phyloP scores from a whole-genome alignment of 2,888 invertebrate species.

The Lithophane semibrunnea region DNA sequence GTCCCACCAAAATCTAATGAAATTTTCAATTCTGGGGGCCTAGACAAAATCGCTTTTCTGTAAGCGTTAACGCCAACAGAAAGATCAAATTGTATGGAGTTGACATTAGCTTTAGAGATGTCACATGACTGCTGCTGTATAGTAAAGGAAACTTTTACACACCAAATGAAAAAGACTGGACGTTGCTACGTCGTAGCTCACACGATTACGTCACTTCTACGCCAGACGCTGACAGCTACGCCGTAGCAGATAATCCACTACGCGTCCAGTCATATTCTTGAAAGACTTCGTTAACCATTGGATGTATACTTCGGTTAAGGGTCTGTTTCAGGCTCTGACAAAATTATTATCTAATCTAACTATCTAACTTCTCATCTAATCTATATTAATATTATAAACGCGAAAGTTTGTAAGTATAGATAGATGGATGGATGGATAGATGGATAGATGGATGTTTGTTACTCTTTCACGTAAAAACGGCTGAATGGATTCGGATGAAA shows the following conservation, averaged over 20 bases:
- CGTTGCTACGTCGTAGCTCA: constrained; percentile 35
- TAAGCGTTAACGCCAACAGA: too few relatives aligned
- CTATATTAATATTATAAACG: too few relatives aligned
- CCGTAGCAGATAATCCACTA: constrained; percentile 24
- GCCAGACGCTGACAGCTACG: constrained; percentile 36
- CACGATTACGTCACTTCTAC: constrained; percentile 31
- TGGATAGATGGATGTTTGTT: too few relatives aligned
- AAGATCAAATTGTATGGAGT: too few relatives aligned
- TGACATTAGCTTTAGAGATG: too few relatives aligned
- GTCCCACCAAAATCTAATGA: background rate
- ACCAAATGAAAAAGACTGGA: constrained; percentile 6
- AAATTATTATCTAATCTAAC: background rate
- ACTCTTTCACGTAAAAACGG: too few relatives aligned
- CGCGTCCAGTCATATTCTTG: background rate
- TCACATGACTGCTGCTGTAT: too few relatives aligned
- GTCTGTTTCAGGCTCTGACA: background rate
- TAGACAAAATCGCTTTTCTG: too few relatives aligned
- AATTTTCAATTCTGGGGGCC: background rate
- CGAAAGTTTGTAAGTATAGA: too few relatives aligned
- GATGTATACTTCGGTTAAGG: background rate
- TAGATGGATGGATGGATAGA: too few relatives aligned
- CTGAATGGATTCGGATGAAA: too few relatives aligned
- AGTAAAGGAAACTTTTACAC: background rate
- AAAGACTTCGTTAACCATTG: background rate
- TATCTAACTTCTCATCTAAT: too few relatives aligned